Conservation (phyloP, 2,888 invertebrate species). For the Chloroclysta siterata region DNA sequence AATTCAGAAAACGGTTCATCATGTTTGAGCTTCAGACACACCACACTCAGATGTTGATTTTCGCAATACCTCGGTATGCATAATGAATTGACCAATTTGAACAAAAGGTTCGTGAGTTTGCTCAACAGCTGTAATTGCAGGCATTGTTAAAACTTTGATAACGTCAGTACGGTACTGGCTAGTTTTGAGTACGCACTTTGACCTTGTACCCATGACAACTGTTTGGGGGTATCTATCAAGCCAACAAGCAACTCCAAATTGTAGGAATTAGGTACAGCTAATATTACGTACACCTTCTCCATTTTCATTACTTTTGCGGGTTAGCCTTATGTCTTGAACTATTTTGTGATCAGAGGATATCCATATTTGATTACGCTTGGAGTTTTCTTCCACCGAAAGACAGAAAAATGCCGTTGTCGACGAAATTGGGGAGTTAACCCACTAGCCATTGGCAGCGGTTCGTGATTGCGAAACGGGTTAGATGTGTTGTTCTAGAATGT, state of each 20-base stretch:
- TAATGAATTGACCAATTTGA: constrained; percentile 31
- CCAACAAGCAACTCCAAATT: neutral
- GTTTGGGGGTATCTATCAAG: neutral
- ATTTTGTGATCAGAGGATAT: neutral
- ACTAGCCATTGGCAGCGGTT: constrained; percentile 33
- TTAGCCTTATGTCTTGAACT: neutral
- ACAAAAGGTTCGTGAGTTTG: constrained; percentile 32
- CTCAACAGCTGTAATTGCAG: constrained; percentile 32
- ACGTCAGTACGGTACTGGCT: constrained; percentile 13
- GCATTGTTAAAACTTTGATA: constrained; percentile 30
- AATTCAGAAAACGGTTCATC: neutral
- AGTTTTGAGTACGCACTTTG: constrained; percentile 12
- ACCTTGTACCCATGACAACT: constrained; percentile 6
- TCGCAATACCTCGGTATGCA: constrained; percentile 24
- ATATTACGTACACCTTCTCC: neutral
- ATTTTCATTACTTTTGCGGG: too few species aligned
- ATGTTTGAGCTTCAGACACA: constrained; percentile 1
- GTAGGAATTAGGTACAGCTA: neutral
- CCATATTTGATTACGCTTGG: constrained; percentile 1
- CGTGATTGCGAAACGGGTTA: constrained; percentile 45
- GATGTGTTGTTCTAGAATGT: constrained; percentile 43
- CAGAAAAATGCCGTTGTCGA: neutral
- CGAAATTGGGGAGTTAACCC: constrained; percentile 22
- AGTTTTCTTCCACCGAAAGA: constrained; percentile 1
- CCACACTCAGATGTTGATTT: constrained; percentile 22